Evolutionary conservation across 2,888 invertebrate species (phyloP), one percentile per base, ranked within the genome.

Genomic region (Eretmocerus hayati): DNA sequence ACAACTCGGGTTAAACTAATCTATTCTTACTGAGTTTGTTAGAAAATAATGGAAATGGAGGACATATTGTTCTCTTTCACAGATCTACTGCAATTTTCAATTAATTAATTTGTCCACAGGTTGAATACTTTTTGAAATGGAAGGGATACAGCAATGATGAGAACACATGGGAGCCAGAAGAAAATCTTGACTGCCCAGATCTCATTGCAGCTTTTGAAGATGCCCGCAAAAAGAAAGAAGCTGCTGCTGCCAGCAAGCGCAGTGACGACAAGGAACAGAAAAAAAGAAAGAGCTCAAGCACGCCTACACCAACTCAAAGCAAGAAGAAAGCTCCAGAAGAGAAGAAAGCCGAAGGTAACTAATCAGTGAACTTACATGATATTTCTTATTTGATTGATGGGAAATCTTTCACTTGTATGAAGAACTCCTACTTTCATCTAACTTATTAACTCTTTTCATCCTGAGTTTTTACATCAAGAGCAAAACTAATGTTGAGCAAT

Each of bases 91-190:
- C n/a, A n/a, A n/a, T n/a, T n/a, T n/a, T 26, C 11, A 11, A 26
- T 26, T 26, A 6, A 26, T 26, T 26, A 26, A 26, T 11, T n/a
- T 26, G 11, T 26, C 26, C 26, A n/a, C 11, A 76, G 67, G 81
- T 83, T 23, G 85, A 85, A 65, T 85, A 85, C 61, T 83, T 75
- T 57, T 67, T 85, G 3, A 86, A 85, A 68, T 85, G 87, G 86
- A 86, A 85, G 65, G 87, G 88, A 1, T 90, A 89, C 66, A 83
- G 81, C 40, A 84, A 88, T 64, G 86, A 85, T 37, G 94, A 95
- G 62, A 95, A 95, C 63, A 94, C 94, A 3, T 95, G 95, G 95
- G 95, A 95, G 63, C 95, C 95, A 0, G 89, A 89, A 59, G 90
- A 90, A 62, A 91, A 92, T 65, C 75, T 94, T 2, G 92, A 93